Conservation (phyloP, 2,113 vertebrate genomes). For the Paraplagusia blochii region DNA sequence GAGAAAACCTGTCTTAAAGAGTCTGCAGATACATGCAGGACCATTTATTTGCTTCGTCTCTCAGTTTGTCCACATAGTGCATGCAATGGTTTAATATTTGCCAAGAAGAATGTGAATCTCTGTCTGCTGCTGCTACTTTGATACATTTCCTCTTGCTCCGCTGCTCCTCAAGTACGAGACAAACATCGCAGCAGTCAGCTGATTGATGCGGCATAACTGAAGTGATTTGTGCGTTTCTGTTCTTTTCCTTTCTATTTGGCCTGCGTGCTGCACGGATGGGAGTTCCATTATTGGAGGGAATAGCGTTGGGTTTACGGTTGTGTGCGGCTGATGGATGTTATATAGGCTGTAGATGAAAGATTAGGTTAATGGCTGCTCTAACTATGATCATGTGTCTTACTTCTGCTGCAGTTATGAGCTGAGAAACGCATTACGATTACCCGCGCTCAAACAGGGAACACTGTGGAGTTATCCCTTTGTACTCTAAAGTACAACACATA, state of each 20-base stretch:
- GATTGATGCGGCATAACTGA: slow-evolving; percentile 19
- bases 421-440: slow-evolving; percentile 43
- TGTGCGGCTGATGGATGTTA: slow-evolving; percentile 38
- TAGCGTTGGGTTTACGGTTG: slow-evolving; percentile 25
- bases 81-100: slow-evolving; percentile 11
- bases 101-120: slow-evolving; percentile 19
- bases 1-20: too few species aligned
- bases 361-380: slow-evolving; percentile 45
- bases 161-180: slow-evolving; percentile 43
- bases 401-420: slow-evolving; percentile 33
- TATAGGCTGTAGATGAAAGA: slow-evolving; percentile 26
- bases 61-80: too few species aligned
- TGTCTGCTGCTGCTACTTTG: slow-evolving; percentile 44
- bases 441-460: slow-evolving; percentile 1
- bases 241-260: slow-evolving; percentile 29
- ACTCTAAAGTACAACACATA: neutral
- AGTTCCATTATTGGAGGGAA: slow-evolving; percentile 41
- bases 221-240: slow-evolving; percentile 16
- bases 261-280: slow-evolving; percentile 13
- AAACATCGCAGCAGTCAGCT: slow-evolving; percentile 12
- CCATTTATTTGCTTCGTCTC: too few species aligned
- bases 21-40: too few species aligned
- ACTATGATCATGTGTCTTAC: slow-evolving; percentile 32
- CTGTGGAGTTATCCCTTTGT: too few species aligned
- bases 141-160: slow-evolving; percentile 33